A percentile compares a stretch with the other conserved stretches of the same genome.
These are phyloP conservation scores for Benitochromis conjunctus DNA, from an alignment of 2,113 vertebrate genomes.

Conservation along the genomic window DNA sequence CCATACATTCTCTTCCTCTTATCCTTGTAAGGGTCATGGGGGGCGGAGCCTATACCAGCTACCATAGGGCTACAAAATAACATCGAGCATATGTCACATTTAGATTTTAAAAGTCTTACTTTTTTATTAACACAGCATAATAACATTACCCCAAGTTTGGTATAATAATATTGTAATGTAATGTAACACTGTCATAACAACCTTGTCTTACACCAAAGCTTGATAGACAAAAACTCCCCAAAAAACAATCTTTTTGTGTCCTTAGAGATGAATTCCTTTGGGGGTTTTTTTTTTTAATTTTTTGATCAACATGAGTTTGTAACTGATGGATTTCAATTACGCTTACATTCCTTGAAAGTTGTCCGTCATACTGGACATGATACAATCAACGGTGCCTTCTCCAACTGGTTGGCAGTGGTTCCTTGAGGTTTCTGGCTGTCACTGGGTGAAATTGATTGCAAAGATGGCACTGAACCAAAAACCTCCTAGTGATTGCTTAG, in stretches of 20 bases:
- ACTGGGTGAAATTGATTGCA: neutral
- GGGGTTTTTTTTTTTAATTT: rapidly evolving
- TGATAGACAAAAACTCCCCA: too few species aligned
- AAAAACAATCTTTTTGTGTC: rapidly evolving
- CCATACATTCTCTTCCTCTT: neutral
- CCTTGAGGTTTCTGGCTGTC: neutral
- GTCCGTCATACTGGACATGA: rapidly evolving
- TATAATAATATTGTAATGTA: neutral
- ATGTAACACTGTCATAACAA: neutral
- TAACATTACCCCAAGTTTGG: neutral
- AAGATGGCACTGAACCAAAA: neutral
- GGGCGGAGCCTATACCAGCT: neutral
- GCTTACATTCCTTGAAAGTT: neutral
- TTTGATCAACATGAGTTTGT: rapidly evolving
- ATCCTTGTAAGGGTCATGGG: rapidly evolving
- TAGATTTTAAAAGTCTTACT: neutral
- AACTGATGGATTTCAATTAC: neutral
- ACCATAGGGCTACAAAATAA: neutral
- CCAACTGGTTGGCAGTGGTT: neutral
- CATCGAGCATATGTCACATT: neutral
- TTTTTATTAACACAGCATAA: too few species aligned
- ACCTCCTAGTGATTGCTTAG: neutral
- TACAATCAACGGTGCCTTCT: neutral
- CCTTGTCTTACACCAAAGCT: neutral
- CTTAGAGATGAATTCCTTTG: neutral